These are phyloP conservation scores for Gracilinanus agilis DNA, from an alignment of 2,113 vertebrate species.

Conservation along the genomic window DNA sequence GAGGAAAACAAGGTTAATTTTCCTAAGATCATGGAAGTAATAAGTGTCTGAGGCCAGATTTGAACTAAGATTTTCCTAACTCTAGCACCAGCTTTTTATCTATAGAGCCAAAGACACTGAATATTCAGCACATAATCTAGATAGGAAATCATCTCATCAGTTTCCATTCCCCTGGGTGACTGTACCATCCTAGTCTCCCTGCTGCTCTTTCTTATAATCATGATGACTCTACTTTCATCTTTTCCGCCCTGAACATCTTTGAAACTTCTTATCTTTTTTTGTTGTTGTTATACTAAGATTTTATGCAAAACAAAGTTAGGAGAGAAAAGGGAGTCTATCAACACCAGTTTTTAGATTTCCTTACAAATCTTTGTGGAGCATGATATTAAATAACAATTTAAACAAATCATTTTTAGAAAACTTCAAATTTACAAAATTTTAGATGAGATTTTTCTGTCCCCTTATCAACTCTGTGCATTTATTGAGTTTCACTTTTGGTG, in stretches of 20 bases:
- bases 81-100: too few species aligned
- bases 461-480: constrained; percentile 75
- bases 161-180: background rate
- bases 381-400: constrained; percentile 54
- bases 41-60: too few species aligned
- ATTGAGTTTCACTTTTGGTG: constrained; percentile 84
- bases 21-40: too few species aligned
- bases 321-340: background rate
- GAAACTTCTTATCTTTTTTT: background rate
- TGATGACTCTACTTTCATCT: background rate
- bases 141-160: background rate
- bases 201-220: background rate
- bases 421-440: constrained; percentile 77
- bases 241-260: background rate
- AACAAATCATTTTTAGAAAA: constrained; percentile 68
- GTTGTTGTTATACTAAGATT: background rate
- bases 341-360: background rate
- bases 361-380: background rate
- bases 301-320: background rate
- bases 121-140: background rate
- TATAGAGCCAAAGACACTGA: background rate
- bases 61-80: too few species aligned
- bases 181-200: background rate
- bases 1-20: too few species aligned
- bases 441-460: constrained; percentile 73